These are phyloP conservation scores for Rhinoraja longicauda DNA, from an alignment of 2,797 vertebrate genomes.

Conservation along the genomic window DNA sequence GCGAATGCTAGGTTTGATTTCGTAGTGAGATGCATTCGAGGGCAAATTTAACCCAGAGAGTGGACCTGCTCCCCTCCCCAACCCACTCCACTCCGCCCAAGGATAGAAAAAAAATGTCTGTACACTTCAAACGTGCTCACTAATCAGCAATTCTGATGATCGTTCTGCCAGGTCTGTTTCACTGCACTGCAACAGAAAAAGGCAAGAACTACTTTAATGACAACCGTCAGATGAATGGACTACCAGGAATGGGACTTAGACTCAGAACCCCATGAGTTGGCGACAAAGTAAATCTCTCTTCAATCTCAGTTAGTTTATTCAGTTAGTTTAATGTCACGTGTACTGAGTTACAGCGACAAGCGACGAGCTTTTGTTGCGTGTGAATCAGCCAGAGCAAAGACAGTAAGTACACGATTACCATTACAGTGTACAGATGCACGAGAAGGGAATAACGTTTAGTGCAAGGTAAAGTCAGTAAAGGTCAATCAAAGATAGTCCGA, in stretches of 20 bases:
- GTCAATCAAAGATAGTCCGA: too few relatives aligned
- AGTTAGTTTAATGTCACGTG: too few relatives aligned
- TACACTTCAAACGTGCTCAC: neutral
- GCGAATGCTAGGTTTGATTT: neutral
- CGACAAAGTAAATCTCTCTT: neutral
- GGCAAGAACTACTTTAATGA: neutral
- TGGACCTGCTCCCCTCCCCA: too few relatives aligned
- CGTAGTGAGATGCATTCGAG: neutral
- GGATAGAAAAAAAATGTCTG: neutral
- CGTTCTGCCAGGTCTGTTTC: neutral
- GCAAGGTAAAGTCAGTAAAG: too few relatives aligned
- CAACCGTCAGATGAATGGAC: neutral
- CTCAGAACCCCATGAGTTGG: neutral
- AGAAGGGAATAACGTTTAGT: too few relatives aligned
- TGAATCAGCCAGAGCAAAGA: too few relatives aligned
- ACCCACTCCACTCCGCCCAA: too few relatives aligned
- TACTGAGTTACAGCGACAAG: too few relatives aligned
- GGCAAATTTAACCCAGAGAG: too few relatives aligned
- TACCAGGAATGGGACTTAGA: neutral
- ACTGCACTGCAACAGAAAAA: neutral
- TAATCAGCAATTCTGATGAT: neutral
- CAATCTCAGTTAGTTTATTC: neutral
- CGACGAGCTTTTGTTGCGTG: too few relatives aligned
- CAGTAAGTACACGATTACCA: too few relatives aligned
- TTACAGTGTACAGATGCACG: too few relatives aligned